Percentiles rank a stretch among this genome's conserved stretches.
phyloP scores from a whole-genome alignment of 2,797 vertebrate species.

The Enteromius fasciolatus region DNA sequence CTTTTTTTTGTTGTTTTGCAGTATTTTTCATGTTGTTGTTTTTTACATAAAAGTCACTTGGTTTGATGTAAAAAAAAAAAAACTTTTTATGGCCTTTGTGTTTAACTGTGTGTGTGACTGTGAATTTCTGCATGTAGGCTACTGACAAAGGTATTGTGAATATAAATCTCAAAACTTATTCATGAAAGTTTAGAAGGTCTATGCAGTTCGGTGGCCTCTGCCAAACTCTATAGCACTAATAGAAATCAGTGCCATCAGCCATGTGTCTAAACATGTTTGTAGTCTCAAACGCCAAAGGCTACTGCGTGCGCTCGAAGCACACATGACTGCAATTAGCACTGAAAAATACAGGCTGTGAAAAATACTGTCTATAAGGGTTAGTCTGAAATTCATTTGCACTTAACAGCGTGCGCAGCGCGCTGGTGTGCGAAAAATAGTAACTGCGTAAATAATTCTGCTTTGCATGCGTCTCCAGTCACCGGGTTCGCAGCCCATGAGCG shows the following conservation, averaged over 20 bases:
- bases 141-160: neutral
- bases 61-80: neutral
- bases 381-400: slow-evolving; percentile 28
- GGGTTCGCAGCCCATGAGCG: slow-evolving; percentile 27
- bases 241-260: slow-evolving; percentile 19
- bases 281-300: slow-evolving; percentile 24
- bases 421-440: slow-evolving; percentile 32
- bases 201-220: neutral
- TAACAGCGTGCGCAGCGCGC: neutral
- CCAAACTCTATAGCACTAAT: neutral
- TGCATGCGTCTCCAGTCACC: slow-evolving; percentile 30
- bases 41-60: neutral
- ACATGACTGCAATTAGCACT: slow-evolving; percentile 33
- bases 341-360: slow-evolving; percentile 39
- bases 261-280: slow-evolving; percentile 44
- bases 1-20: too few species aligned
- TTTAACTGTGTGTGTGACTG: too few species aligned
- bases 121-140: neutral
- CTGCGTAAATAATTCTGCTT: slow-evolving; percentile 14
- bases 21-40: neutral
- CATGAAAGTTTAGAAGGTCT: neutral
- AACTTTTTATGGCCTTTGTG: neutral
- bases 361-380: slow-evolving; percentile 25
- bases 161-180: neutral
- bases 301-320: neutral